A percentile compares a stretch with the other conserved stretches of the same genome.
Conservation (phyloP, 2,888 invertebrate genomes). For the Archips xylosteana region DNA sequence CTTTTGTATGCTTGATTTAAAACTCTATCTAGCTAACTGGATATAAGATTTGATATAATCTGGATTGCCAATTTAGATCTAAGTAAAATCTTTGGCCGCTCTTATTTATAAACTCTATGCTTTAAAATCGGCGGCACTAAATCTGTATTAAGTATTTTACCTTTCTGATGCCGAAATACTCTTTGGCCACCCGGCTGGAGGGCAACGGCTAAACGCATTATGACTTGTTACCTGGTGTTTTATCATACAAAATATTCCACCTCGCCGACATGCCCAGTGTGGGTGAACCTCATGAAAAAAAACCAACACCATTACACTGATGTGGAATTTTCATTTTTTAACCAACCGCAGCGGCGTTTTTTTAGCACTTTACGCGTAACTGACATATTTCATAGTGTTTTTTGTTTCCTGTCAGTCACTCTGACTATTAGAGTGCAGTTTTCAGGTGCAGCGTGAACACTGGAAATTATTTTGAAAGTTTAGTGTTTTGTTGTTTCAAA, state of each 20-base stretch:
- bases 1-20: no score
- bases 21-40: no score
- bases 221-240: constrained; percentile 66
- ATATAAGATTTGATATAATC: no score
- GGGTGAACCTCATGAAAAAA: constrained; percentile 60
- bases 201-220: constrained; percentile 73
- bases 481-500: not conserved
- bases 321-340: constrained; percentile 54
- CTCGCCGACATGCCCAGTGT: constrained; percentile 54
- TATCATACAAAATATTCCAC: constrained; percentile 53
- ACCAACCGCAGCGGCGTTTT: constrained; percentile 43
- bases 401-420: constrained; percentile 33
- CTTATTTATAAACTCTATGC: no score
- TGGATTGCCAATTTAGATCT: no score
- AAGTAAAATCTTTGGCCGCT: no score
- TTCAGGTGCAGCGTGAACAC: not conserved
- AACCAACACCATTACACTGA: constrained; percentile 57
- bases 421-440: constrained; percentile 36
- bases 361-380: constrained; percentile 30
- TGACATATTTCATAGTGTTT: constrained; percentile 40
- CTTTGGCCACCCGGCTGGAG: constrained; percentile 57
- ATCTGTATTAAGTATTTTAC: no score
- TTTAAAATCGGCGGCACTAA: not conserved
- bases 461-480: not conserved
- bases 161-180: constrained; percentile 41